Percentiles rank a stretch among this genome's conserved stretches.
phyloP scores from a whole-genome alignment of 1,140 invertebrate genomes.

The Vanessa atalanta region DNA sequence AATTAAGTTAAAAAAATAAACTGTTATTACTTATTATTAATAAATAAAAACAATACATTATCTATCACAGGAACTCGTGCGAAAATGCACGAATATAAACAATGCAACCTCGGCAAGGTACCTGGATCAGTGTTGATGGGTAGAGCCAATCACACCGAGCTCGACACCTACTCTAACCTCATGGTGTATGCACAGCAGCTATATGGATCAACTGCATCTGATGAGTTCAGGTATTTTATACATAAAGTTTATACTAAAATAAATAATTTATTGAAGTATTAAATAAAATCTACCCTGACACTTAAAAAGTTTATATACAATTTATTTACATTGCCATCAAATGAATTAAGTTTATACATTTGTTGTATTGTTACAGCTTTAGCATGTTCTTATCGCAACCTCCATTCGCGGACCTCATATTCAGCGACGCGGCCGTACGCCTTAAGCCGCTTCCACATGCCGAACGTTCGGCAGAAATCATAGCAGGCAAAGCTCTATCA shows the following conservation, averaged over 20 bases:
- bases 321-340: background rate
- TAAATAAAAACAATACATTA: background rate
- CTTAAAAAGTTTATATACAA: background rate
- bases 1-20: too few species aligned
- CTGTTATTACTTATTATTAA: too few species aligned
- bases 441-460: constrained; percentile 85
- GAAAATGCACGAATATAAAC: constrained; percentile 88
- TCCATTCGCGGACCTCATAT: constrained; percentile 93
- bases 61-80: constrained; percentile 85
- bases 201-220: constrained; percentile 91
- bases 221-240: constrained; percentile 88
- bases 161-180: constrained; percentile 92
- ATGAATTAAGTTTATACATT: too few species aligned
- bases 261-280: too few species aligned
- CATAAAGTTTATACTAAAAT: background rate
- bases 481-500: constrained; percentile 59
- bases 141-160: constrained; percentile 89
- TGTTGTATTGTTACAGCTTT: constrained; percentile 81
- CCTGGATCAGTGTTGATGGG: constrained; percentile 96
- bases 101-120: constrained; percentile 95
- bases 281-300: background rate
- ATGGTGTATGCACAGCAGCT: constrained; percentile 95
- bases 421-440: constrained; percentile 94
- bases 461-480: constrained; percentile 79
- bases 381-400: constrained; percentile 93